A percentile compares a stretch with the other conserved stretches of the same genome.
phyloP scores from a whole-genome alignment of 2,113 vertebrate genomes.

The Myotis davidii region DNA sequence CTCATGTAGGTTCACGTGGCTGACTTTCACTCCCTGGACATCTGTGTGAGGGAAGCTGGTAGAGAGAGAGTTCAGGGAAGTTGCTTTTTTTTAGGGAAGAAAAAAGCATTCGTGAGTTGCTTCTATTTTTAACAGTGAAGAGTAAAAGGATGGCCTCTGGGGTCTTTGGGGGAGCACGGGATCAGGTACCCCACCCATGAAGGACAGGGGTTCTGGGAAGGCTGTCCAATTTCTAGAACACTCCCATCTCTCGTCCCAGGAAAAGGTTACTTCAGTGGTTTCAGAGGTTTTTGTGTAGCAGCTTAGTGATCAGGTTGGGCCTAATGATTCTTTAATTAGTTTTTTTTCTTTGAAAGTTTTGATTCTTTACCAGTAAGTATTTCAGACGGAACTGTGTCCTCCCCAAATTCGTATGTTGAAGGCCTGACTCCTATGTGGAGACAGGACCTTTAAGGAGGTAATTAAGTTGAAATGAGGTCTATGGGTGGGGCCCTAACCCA shows the following conservation, averaged over 20 bases:
- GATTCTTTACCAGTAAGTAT: neutral
- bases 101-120: neutral
- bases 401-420: neutral
- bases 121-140: neutral
- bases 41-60: neutral
- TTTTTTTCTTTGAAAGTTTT: neutral
- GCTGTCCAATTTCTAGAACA: neutral
- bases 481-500: neutral
- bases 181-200: neutral
- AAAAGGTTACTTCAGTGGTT: neutral
- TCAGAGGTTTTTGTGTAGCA: neutral
- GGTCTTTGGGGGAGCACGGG: neutral
- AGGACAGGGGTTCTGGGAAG: neutral
- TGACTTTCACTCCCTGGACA: neutral
- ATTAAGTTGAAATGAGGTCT: neutral
- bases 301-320: neutral
- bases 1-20: neutral
- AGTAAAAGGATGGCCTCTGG: neutral
- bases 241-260: neutral
- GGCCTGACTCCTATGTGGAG: no score
- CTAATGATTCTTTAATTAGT: neutral
- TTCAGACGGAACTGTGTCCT: accelerated
- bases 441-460: neutral
- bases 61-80: neutral
- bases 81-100: neutral